These are phyloP conservation scores for Chaetogeoica ovagalla DNA, from an alignment of 2,888 invertebrate genomes.

Conservation along the genomic window DNA sequence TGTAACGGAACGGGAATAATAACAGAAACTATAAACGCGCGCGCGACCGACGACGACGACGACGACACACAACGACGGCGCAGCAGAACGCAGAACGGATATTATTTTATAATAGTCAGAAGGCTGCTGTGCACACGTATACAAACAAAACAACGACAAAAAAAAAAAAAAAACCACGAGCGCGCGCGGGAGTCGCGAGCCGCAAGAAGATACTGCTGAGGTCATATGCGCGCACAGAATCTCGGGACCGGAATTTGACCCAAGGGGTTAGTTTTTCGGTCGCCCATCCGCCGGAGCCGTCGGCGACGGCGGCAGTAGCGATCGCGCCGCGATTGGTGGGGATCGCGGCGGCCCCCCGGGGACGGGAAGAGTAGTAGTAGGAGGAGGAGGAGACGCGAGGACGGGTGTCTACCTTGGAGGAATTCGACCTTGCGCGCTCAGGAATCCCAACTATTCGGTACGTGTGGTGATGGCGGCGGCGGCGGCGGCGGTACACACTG, in stretches of 20 bases:
- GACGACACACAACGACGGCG: no score
- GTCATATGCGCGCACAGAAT: slow-evolving; percentile 48
- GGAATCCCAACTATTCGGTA: slow-evolving; percentile 54
- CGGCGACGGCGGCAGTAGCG: slow-evolving; percentile 18
- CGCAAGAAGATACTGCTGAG: slow-evolving; percentile 51
- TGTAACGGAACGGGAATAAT: neutral
- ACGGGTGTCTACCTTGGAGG: slow-evolving; percentile 54
- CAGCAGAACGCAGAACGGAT: no score
- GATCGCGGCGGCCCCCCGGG: slow-evolving; percentile 1
- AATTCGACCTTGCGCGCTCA: slow-evolving; percentile 55
- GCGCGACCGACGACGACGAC: neutral
- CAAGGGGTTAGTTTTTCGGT: slow-evolving; percentile 53
- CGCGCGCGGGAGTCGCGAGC: slow-evolving; percentile 44
- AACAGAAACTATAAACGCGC: neutral
- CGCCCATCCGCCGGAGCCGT: slow-evolving; percentile 46
- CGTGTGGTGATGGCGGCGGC: slow-evolving; percentile 12
- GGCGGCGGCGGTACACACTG: neutral
- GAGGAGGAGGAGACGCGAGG: slow-evolving; percentile 40
- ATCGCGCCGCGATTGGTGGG: slow-evolving; percentile 9
- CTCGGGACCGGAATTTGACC: slow-evolving; percentile 52
- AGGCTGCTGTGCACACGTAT: neutral
- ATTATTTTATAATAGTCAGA: no score
- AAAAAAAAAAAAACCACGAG: neutral
- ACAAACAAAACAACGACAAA: neutral
- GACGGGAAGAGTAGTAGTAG: slow-evolving; percentile 35